These are phyloP conservation scores for Meganola albula DNA, from an alignment of 2,888 invertebrate genomes.

Conservation along the genomic window DNA sequence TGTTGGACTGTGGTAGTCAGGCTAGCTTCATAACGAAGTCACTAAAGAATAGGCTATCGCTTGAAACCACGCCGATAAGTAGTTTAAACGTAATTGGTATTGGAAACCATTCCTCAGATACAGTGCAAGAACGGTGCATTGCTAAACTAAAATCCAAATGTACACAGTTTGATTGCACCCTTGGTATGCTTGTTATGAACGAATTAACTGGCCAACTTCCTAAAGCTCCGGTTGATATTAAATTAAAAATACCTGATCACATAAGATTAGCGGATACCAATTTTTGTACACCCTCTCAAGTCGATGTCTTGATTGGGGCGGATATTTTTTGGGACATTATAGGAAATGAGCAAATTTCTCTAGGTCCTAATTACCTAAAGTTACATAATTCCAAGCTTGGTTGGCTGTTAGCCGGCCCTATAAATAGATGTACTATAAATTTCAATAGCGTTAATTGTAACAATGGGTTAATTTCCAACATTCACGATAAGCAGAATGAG, in stretches of 20 bases:
- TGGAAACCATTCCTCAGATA: conserved; percentile 5
- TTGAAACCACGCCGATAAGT: conserved; percentile 1
- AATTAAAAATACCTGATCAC: conserved; percentile 1
- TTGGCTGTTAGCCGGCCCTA: conserved; percentile 9
- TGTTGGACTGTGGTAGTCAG: conserved; percentile 3
- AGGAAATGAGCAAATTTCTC: conserved; percentile 1
- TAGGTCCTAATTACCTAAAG: conserved; percentile 1
- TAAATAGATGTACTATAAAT: too few relatives aligned
- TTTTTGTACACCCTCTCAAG: conserved; percentile 2
- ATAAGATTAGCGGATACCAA: conserved; percentile 10
- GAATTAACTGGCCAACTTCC: conserved; percentile 10
- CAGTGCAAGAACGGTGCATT: conserved; percentile 7
- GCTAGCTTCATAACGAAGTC: conserved; percentile 5
- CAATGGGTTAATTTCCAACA: too few relatives aligned
- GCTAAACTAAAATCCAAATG: conserved; percentile 9
- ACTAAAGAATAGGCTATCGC: conserved; percentile 2
- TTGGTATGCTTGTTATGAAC: conserved; percentile 17
- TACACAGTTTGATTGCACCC: conserved; percentile 6
- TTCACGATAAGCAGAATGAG: too few relatives aligned
- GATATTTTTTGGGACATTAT: conserved; percentile 11
- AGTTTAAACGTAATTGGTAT: conserved; percentile 11
- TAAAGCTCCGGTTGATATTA: conserved; percentile 2
- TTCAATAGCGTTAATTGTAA: too few relatives aligned
- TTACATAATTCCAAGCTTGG: conserved; percentile 5
- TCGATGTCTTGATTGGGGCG: conserved; percentile 1